A percentile compares a stretch with the other conserved stretches of the same genome.
phyloP scores from a whole-genome alignment of 2,113 vertebrate species.

The Notarius lentiginosus region DNA sequence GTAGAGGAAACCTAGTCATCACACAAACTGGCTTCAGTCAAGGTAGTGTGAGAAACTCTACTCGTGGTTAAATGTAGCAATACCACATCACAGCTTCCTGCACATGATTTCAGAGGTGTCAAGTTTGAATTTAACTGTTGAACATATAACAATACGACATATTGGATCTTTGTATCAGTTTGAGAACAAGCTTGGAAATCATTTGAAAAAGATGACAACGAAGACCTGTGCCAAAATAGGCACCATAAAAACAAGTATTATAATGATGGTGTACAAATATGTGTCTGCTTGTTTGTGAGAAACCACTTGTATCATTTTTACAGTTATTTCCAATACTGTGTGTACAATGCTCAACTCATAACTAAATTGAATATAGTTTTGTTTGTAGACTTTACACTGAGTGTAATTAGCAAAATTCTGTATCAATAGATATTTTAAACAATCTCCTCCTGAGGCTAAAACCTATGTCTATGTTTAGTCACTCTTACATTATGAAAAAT shows the following conservation, averaged over 20 bases:
- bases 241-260: not conserved
- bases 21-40: conserved; percentile 38
- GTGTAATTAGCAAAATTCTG: not conserved
- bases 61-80: conserved; percentile 43
- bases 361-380: not conserved
- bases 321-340: not conserved
- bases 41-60: conserved; percentile 53
- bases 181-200: not conserved
- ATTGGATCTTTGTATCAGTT: not conserved
- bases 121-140: not conserved
- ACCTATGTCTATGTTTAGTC: not conserved
- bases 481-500: not conserved
- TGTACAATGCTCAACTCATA: not conserved
- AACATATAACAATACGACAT: not conserved
- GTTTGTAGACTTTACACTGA: not conserved
- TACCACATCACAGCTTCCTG: conserved; percentile 20
- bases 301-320: not conserved
- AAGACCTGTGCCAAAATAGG: not conserved
- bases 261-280: not conserved
- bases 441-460: not conserved
- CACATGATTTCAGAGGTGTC: conserved; percentile 16
- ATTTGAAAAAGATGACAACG: not conserved
- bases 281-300: not conserved
- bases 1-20: conserved; percentile 55
- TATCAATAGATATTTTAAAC: not conserved